Percentiles rank a stretch among this genome's conserved stretches.
These are phyloP conservation scores for Meiosimyza platycephala DNA, from an alignment of 2,888 invertebrate genomes.

Conservation along the genomic window DNA sequence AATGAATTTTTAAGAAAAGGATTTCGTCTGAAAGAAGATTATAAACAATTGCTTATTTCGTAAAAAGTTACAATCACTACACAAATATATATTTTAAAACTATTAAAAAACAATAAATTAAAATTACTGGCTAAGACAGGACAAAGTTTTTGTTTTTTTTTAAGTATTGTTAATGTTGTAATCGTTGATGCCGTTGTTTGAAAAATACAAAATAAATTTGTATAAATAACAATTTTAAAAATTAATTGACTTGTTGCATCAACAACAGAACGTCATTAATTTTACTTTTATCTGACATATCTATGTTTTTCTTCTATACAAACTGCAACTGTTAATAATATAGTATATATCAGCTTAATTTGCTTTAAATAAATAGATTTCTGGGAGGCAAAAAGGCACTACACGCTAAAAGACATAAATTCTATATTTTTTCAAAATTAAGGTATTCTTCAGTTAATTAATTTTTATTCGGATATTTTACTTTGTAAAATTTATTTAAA, in stretches of 20 bases:
- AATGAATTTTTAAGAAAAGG: too few relatives aligned
- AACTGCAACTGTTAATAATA: background rate
- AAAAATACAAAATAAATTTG: background rate
- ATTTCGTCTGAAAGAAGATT: too few relatives aligned
- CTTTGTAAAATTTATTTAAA: conserved; percentile 23
- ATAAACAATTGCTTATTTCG: too few relatives aligned
- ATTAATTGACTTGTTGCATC: conserved; percentile 20
- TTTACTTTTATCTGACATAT: background rate
- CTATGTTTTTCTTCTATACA: background rate
- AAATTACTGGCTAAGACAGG: background rate
- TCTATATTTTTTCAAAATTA: conserved; percentile 9
- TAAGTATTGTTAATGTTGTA: background rate
- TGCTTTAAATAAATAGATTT: conserved; percentile 18
- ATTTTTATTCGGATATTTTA: background rate
- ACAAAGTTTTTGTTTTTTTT: conserved; percentile 8
- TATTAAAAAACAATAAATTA: too few relatives aligned
- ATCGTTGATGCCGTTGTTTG: background rate
- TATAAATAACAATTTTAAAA: background rate
- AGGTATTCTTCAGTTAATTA: background rate
- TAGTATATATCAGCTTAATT: background rate
- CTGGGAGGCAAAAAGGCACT: conserved; percentile 31
- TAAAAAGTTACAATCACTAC: too few relatives aligned
- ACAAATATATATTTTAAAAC: too few relatives aligned
- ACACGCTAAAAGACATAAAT: conserved; percentile 23
- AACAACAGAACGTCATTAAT: conserved; percentile 9